A percentile compares a stretch with the other conserved stretches of the same genome.
Evolutionary conservation across 2,113 vertebrate species (phyloP).

Genomic region (Pipra filicauda): DNA sequence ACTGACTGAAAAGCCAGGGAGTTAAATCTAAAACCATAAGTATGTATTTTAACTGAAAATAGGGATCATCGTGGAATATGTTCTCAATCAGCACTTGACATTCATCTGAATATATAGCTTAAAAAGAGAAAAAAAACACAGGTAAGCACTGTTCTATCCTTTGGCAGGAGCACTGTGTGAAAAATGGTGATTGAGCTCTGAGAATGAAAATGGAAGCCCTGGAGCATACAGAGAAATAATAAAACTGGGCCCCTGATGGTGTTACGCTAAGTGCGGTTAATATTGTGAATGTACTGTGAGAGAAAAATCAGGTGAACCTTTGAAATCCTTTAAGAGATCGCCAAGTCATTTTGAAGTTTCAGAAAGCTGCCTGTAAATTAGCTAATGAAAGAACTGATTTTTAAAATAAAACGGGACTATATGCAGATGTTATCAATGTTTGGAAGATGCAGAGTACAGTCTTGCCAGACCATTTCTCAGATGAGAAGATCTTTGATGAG

Average conservation of each 20-base stretch:
- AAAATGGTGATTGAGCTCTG: conserved; percentile 49
- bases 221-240: conserved; percentile 36
- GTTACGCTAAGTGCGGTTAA: conserved; percentile 26
- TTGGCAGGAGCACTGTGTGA: conserved; percentile 14
- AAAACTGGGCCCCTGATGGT: background rate
- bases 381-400: background rate
- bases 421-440: background rate
- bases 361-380: background rate
- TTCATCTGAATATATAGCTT: conserved; percentile 28
- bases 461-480: background rate
- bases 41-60: conserved; percentile 72
- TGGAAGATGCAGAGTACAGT: background rate
- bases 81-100: conserved; percentile 66
- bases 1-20: conserved; percentile 66
- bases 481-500: background rate
- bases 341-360: conserved; percentile 39
- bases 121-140: background rate
- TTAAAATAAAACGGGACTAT: background rate
- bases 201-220: conserved; percentile 58
- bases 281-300: background rate
- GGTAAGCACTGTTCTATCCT: conserved; percentile 25
- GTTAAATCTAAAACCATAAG: conserved; percentile 71
- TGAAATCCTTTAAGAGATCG: conserved; percentile 32
- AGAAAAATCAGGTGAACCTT: conserved; percentile 26
- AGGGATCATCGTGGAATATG: conserved; percentile 59